Base-by-base conservation (phyloP, 2,113 vertebrate genomes). In the Bagarius yarrelli region DNA sequence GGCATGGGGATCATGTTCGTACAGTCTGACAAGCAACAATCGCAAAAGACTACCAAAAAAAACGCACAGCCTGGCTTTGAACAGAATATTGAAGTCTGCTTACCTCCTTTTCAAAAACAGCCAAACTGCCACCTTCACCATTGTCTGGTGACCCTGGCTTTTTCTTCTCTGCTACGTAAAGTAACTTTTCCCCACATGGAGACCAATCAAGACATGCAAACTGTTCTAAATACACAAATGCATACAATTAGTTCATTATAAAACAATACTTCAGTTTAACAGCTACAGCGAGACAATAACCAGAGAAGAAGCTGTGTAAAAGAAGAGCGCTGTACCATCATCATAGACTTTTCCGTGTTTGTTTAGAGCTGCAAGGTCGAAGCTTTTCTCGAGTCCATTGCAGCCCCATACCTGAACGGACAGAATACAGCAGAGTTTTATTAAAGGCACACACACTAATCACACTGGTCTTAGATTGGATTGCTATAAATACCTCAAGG, bases 121-220 rank as follows among this genome's bases (percentile, higher is more conserved):
- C 64, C 9, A 60, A 32, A 16, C 55, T 81, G 50, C 44, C 74
- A n/a, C 78, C 25, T 12, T 80, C 36, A 1, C 44, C 72, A 61
- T 9, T 83, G 57, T 53, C 47, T 55, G 21, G 23, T 72, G 81
- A 16, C 32, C 60, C 69, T 6, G 36, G 40, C 40, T 69, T 89
- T 77, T 53, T 89, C 85, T 86, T 91, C 87, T 94, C 93, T 13
- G 93, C 93, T 5, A 94, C 63, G 23, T 93, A 94, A 50, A 94
- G 84, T 71, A 94, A 86, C 52, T 86, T 91, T 57, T 79, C 85
- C 76, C 93, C 93, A 86, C 91, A 92, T 0, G 55, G 56, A 0
- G 93, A 93, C 93, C 93, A 94, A 0, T 89, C 91, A 85, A 94
- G 79, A 63, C 88, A 89, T n/a, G 91, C 87, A 87, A 94, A 93